Evolutionary conservation across 1,140 invertebrate genomes (phyloP).

Genomic region (Drosophila prosaltans): DNA sequence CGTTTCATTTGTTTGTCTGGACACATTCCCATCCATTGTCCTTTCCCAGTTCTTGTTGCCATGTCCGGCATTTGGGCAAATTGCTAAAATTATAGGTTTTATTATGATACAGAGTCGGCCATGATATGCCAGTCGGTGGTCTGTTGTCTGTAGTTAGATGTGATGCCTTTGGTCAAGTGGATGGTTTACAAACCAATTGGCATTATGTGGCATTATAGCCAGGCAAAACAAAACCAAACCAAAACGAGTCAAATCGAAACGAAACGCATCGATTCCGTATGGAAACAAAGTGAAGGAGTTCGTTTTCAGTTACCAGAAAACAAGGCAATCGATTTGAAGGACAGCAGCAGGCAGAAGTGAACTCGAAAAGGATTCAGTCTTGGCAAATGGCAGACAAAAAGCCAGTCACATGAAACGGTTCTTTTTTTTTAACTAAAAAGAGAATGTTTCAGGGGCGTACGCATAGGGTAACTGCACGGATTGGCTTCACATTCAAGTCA

Average conservation of each 20-base stretch:
- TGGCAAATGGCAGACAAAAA: slow-evolving; percentile 33
- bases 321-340: slow-evolving; percentile 32
- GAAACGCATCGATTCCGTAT: slow-evolving; percentile 31
- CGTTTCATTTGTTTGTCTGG: slow-evolving; percentile 54
- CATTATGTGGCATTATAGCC: slow-evolving; percentile 74
- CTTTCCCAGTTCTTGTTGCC: not conserved
- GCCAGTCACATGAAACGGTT: slow-evolving; percentile 48
- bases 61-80: slow-evolving; percentile 61
- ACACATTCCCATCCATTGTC: slow-evolving; percentile 18
- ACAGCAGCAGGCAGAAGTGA: slow-evolving; percentile 58
- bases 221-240: slow-evolving; percentile 34
- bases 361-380: slow-evolving; percentile 53
- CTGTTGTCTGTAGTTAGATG: slow-evolving; percentile 9
- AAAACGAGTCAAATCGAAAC: slow-evolving; percentile 29
- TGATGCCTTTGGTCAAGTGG: slow-evolving; percentile 46
- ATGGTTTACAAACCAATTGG: slow-evolving; percentile 70
- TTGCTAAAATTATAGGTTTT: slow-evolving; percentile 74
- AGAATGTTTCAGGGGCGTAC: not conserved
- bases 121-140: slow-evolving; percentile 3
- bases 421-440: slow-evolving; percentile 19
- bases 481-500: too few relatives aligned
- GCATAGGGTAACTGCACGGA: too few relatives aligned
- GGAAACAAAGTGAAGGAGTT: slow-evolving; percentile 11
- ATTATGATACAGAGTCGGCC: slow-evolving; percentile 71
- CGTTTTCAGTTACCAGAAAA: slow-evolving; percentile 37